These are phyloP conservation scores for Thryonomys swinderianus DNA, from an alignment of 2,113 vertebrate species.

Conservation along the genomic window DNA sequence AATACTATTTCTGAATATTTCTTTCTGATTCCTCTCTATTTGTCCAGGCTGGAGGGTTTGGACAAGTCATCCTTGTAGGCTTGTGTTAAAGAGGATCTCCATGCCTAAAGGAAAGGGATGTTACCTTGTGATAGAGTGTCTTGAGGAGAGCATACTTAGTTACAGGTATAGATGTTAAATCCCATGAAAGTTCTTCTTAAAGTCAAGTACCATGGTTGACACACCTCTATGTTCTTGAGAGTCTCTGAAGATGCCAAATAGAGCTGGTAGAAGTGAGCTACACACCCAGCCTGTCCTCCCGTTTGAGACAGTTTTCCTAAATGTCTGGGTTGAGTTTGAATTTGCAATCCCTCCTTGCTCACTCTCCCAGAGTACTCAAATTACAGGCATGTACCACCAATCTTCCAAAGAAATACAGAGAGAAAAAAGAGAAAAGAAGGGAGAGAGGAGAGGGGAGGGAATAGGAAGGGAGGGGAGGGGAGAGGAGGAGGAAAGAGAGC, in stretches of 20 bases:
- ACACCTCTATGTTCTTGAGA: neutral
- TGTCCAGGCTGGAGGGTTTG: neutral
- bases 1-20: slow-evolving; percentile 17
- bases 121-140: neutral
- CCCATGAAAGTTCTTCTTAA: neutral
- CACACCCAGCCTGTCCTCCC: neutral
- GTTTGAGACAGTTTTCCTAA: neutral
- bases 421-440: too few relatives aligned
- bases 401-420: neutral
- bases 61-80: neutral
- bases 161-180: neutral
- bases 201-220: neutral
- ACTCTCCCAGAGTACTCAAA: neutral
- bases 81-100: neutral
- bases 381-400: neutral
- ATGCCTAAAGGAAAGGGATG: neutral
- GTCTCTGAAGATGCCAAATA: slow-evolving; percentile 26
- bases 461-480: neutral
- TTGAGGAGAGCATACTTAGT: neutral
- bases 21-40: neutral
- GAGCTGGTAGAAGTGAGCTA: neutral
- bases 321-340: neutral
- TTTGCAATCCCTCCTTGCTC: neutral
- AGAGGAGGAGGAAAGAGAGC: too few relatives aligned
- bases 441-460: neutral